Evolutionary conservation across 1,140 invertebrate species (phyloP), one percentile per base, ranked within the genome.

Genomic region (Pygmarrhopalites habei): DNA sequence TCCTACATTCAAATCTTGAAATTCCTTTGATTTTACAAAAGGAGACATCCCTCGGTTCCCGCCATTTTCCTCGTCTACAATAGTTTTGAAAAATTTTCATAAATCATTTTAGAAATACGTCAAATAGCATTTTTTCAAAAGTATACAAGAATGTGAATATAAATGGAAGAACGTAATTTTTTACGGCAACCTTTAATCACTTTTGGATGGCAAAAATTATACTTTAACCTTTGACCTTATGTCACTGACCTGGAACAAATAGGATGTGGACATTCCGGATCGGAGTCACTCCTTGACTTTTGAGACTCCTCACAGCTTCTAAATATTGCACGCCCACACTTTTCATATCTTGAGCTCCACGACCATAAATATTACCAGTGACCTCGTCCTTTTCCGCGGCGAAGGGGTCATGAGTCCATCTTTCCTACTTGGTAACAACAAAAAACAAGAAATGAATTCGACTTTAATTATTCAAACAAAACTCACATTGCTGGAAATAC

Each of bases 11-110:
- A 96, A 74, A 10, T 82, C 77, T 71, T 85, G 83, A 72, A 95
- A 96, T 30, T 87, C 83, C 25, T 85, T 74, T 0, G 84, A 86
- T 17, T 84, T 73, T 0, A 93, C 83, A 78, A 95, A 95, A 62
- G 81, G 76, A 65, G 82, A 78, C 91, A 96, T 95, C 28, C 92
- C 92, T 46, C 85, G 79, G 1, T 79, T 73, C 2, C 92, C 92
- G 0, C 92, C 92, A 71, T 90, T 86, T 80, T 97, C 94, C 76
- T 96, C 93, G 78, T 96, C 92, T 86, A n/a, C n/a, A n/a, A n/a
- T n/a, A n/a, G n/a, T n/a, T n/a, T n/a, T n/a, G n/a, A n/a, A n/a
- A n/a, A n/a, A n/a, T n/a, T n/a, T n/a, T n/a, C n/a, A n/a, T n/a
- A n/a, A n/a, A n/a, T n/a, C n/a, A n/a, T n/a, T n/a, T n/a, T n/a